phyloP scores from a whole-genome alignment of 2,113 vertebrate genomes.

The Megaptera novaeangliae region DNA sequence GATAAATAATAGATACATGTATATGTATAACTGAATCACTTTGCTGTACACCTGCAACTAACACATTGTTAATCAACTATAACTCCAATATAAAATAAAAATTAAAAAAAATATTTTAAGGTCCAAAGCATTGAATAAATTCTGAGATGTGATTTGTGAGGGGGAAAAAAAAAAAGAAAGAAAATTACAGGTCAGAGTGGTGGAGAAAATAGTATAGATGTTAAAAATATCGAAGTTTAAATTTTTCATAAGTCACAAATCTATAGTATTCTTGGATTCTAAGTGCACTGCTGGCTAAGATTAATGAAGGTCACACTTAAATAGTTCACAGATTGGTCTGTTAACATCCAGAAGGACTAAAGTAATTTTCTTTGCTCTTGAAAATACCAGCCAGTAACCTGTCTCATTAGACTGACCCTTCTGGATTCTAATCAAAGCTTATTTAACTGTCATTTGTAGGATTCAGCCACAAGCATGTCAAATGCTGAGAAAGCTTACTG shows the following conservation, averaged over 20 bases:
- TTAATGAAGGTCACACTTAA: conserved; percentile 9
- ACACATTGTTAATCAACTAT: background rate
- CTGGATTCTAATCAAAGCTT: background rate
- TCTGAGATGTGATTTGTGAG: background rate
- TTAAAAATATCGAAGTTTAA: background rate
- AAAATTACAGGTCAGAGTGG: background rate
- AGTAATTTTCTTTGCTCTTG: background rate
- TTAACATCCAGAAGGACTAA: background rate
- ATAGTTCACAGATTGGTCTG: background rate
- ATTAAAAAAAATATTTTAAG: background rate
- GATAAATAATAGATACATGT: background rate
- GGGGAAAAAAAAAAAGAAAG: background rate
- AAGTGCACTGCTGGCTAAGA: background rate
- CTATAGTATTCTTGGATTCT: background rate
- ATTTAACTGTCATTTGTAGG: background rate
- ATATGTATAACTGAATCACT: background rate
- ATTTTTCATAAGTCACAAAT: background rate
- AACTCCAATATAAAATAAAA: background rate
- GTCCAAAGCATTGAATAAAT: background rate
- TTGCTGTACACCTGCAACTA: background rate
- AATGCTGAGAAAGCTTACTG: background rate
- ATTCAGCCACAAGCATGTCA: background rate
- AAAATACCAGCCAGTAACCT: conserved; percentile 26
- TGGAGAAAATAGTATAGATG: background rate
- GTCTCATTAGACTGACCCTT: background rate